Conservation (phyloP, 35 echinoderm and acorn worm species). For the Anneissia japonica region DNA sequence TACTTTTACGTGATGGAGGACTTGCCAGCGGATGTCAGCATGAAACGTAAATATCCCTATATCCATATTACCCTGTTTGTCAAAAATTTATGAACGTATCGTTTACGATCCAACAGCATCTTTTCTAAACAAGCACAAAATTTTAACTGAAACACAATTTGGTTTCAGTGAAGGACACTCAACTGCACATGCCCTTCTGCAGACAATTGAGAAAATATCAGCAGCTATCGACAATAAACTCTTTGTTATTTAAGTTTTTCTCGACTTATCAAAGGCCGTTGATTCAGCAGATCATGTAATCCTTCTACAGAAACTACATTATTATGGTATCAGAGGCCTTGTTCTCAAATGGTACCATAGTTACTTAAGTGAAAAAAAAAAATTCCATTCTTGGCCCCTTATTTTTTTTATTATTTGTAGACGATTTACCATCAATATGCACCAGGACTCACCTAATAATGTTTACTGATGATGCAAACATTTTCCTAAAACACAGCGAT, state of each 20-base stretch:
- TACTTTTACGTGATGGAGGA: too few relatives aligned
- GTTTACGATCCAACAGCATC: neutral
- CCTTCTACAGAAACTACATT: slow-evolving; percentile 8
- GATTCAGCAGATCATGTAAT: slow-evolving; percentile 42
- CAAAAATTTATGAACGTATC: slow-evolving; percentile 1
- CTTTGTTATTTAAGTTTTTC: neutral
- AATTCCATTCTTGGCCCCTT: too few relatives aligned
- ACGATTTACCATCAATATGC: too few relatives aligned
- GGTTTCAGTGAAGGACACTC: neutral
- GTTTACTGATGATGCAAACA: too few relatives aligned
- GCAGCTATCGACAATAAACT: neutral
- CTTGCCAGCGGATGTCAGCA: too few relatives aligned
- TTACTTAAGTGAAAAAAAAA: too few relatives aligned
- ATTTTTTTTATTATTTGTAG: too few relatives aligned
- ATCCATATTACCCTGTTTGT: neutral
- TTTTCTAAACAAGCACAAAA: neutral
- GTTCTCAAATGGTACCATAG: slow-evolving; percentile 21
- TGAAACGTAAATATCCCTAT: too few relatives aligned
- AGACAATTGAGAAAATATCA: neutral
- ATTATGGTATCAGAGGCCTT: slow-evolving; percentile 38
- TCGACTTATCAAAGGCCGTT: too few relatives aligned
- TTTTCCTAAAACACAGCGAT: too few relatives aligned
- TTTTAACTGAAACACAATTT: neutral
- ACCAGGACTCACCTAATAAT: too few relatives aligned
- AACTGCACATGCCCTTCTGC: neutral